phyloP scores from a whole-genome alignment of 2,797 vertebrate genomes.

The Phoxinus dragarum region DNA sequence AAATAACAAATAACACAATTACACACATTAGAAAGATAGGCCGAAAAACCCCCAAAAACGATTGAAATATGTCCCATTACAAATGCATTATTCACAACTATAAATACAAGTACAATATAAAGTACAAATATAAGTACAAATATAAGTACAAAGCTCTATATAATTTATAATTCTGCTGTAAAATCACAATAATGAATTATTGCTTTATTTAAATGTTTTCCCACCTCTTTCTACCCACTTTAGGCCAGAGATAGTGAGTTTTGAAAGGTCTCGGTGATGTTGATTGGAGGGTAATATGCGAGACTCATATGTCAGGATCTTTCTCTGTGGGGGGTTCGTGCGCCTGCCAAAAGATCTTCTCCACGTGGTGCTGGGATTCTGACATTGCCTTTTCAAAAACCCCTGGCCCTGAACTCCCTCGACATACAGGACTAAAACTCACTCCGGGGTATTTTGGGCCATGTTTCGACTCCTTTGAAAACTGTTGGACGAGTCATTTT shows the following conservation, averaged over 20 bases:
- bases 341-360: conserved; percentile 12
- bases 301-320: conserved; percentile 61
- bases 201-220: neutral
- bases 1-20: no score
- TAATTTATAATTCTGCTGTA: neutral
- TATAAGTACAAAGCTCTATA: neutral
- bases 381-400: conserved; percentile 30
- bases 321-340: conserved; percentile 67
- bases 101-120: no score
- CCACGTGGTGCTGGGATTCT: conserved; percentile 53
- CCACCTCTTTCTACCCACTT: neutral
- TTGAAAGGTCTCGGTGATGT: conserved; percentile 41
- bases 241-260: neutral
- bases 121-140: no score
- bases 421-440: conserved; percentile 1
- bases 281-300: conserved; percentile 26
- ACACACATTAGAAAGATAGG: no score
- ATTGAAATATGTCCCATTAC: no score
- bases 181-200: neutral
- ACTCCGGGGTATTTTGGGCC: neutral
- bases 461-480: conserved; percentile 9
- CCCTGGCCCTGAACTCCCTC: conserved; percentile 5
- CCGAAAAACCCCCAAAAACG: no score
- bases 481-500: neutral
- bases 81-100: no score